Percentiles rank a stretch among this genome's conserved stretches.
These are phyloP conservation scores for Spermophilus dauricus DNA, from an alignment of 2,113 vertebrate species.

Conservation along the genomic window DNA sequence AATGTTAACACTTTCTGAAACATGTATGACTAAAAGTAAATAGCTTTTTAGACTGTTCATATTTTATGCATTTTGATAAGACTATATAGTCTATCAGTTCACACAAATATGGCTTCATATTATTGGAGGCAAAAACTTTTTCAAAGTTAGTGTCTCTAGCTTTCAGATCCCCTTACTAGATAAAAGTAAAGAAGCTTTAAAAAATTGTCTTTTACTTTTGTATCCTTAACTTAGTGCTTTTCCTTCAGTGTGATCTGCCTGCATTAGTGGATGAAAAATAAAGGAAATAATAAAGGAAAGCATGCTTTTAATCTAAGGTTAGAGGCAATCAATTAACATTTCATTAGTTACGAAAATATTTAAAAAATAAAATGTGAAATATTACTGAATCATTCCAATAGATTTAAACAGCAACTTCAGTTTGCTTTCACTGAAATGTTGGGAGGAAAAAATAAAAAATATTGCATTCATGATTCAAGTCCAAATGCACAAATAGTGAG, in stretches of 20 bases:
- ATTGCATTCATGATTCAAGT: background rate
- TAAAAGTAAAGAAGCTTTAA: constrained; percentile 18
- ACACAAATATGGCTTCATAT: constrained; percentile 30
- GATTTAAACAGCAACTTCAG: constrained; percentile 54
- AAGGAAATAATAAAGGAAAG: constrained; percentile 11
- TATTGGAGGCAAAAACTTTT: constrained; percentile 19
- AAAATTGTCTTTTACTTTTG: background rate
- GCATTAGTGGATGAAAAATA: constrained; percentile 30
- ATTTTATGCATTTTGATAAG: constrained; percentile 34
- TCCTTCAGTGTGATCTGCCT: constrained; percentile 7
- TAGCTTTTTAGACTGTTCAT: constrained; percentile 13
- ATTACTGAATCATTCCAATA: constrained; percentile 58
- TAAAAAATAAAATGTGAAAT: constrained; percentile 67
- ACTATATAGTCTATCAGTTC: background rate
- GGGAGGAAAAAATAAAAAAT: background rate
- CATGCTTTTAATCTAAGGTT: constrained; percentile 55
- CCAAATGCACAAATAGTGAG: background rate
- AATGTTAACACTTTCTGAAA: constrained; percentile 59
- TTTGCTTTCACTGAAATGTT: constrained; percentile 1
- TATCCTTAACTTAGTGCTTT: background rate
- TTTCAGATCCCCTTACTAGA: constrained; percentile 26
- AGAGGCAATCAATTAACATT: constrained; percentile 57
- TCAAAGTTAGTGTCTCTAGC: background rate
- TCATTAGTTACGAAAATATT: constrained; percentile 43
- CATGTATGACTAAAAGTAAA: constrained; percentile 26